phyloP scores from a whole-genome alignment of 2,888 invertebrate species.

The Petrolisthes cinctipes region DNA sequence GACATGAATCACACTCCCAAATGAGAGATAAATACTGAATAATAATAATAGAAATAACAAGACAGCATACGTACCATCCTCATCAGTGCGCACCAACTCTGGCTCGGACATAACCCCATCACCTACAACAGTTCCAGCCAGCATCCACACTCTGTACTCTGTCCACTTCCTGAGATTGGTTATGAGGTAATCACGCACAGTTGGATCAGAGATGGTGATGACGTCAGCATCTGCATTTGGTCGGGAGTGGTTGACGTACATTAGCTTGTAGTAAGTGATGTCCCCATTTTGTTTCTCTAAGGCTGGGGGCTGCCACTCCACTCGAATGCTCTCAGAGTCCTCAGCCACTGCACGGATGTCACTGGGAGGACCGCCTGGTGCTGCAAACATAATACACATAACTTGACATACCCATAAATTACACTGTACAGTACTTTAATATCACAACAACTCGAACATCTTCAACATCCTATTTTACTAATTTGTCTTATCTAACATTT shows the following conservation, averaged over 20 bases:
- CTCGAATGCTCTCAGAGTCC: conserved; percentile 89
- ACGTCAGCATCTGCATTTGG: conserved; percentile 86
- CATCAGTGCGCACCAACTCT: conserved; percentile 92
- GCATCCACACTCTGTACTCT: conserved; percentile 95
- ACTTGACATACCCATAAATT: conserved; percentile 15
- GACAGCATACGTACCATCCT: conserved; percentile 89
- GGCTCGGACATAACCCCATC: conserved; percentile 94
- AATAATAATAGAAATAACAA: not conserved
- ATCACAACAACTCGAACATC: not conserved
- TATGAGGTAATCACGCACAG: conserved; percentile 83
- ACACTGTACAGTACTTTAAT: not conserved
- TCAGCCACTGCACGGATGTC: conserved; percentile 90
- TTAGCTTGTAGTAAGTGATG: conserved; percentile 94
- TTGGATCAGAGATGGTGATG: conserved; percentile 77
- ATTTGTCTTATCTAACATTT: too few species aligned
- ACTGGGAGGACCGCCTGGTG: conserved; percentile 96
- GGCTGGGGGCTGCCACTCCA: conserved; percentile 93
- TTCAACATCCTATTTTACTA: too few species aligned
- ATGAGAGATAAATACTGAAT: conserved; percentile 20
- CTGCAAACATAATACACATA: conserved; percentile 72
- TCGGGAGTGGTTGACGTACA: conserved; percentile 84
- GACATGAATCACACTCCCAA: not conserved
- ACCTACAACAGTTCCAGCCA: conserved; percentile 95
- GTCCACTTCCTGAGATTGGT: conserved; percentile 95
- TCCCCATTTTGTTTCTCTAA: conserved; percentile 90